phyloP scores from a whole-genome alignment of 2,113 vertebrate species.

The Hystrix brachyura region DNA sequence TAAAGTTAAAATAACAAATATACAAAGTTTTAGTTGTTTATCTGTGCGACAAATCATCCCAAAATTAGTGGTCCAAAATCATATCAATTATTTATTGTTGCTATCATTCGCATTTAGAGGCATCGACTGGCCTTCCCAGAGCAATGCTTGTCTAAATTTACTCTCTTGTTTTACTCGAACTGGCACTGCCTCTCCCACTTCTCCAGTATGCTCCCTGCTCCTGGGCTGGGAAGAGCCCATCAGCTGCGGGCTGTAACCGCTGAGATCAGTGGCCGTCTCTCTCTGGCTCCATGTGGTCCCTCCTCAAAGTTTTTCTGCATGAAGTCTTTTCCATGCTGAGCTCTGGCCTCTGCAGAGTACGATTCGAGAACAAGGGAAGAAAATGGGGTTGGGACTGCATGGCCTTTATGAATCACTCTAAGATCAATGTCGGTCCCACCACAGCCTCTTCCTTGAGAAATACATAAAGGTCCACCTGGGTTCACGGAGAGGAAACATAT shows the following conservation, averaged over 20 bases:
- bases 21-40: not conserved
- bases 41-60: not conserved
- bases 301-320: not conserved
- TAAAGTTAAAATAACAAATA: not conserved
- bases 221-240: not conserved
- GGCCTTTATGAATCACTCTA: not conserved
- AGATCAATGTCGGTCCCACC: not conserved
- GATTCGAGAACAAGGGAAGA: not conserved
- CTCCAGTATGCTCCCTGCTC: not conserved
- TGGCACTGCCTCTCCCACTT: not conserved
- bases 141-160: rapidly evolving
- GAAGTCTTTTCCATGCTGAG: not conserved
- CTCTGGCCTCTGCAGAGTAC: not conserved
- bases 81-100: not conserved
- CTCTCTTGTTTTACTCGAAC: not conserved
- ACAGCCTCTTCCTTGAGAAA: not conserved
- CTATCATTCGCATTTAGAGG: not conserved
- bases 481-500: not conserved
- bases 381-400: not conserved
- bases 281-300: rapidly evolving
- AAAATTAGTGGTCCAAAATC: not conserved
- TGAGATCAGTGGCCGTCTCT: not conserved
- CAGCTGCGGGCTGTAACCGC: too few species aligned
- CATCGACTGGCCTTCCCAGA: not conserved
- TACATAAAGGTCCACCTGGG: not conserved